These are phyloP conservation scores for Xyrichtys novacula DNA, from an alignment of 2,797 vertebrate species.

Conservation along the genomic window DNA sequence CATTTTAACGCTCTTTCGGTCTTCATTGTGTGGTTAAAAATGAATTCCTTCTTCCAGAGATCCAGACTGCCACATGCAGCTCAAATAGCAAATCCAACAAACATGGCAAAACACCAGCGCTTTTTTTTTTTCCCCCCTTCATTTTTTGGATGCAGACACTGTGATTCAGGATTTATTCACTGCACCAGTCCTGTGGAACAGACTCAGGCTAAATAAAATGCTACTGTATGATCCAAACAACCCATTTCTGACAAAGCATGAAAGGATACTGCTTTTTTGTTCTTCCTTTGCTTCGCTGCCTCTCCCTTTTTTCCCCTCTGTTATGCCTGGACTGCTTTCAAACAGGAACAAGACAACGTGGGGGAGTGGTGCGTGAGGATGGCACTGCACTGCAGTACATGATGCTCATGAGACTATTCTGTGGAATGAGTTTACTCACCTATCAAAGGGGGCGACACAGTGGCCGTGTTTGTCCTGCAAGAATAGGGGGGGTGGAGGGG, in stretches of 20 bases:
- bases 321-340: slow-evolving; percentile 91
- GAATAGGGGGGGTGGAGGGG: slow-evolving; percentile 10
- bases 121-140: slow-evolving; percentile 19
- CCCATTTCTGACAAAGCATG: slow-evolving; percentile 70
- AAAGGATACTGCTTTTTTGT: slow-evolving; percentile 95
- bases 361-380: slow-evolving; percentile 37
- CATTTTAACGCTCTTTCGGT: slow-evolving; percentile 50
- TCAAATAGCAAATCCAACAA: slow-evolving; percentile 72
- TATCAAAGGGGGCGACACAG: slow-evolving; percentile 37
- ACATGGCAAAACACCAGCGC: slow-evolving; percentile 57
- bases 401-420: slow-evolving; percentile 56
- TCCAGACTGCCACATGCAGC: slow-evolving; percentile 52
- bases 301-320: slow-evolving; percentile 88
- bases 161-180: slow-evolving; percentile 69
- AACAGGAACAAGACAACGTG: slow-evolving; percentile 49
- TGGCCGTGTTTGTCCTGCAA: slow-evolving; percentile 29
- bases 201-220: slow-evolving; percentile 56
- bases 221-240: slow-evolving; percentile 69
- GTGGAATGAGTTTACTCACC: slow-evolving; percentile 63
- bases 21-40: slow-evolving; percentile 61
- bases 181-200: slow-evolving; percentile 67
- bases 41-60: slow-evolving; percentile 63
- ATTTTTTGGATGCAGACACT: slow-evolving; percentile 60
- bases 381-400: slow-evolving; percentile 59
- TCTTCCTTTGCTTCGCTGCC: slow-evolving; percentile 90